Conservation (phyloP, 2,888 invertebrate genomes). For the Drosophila subquinaria region DNA sequence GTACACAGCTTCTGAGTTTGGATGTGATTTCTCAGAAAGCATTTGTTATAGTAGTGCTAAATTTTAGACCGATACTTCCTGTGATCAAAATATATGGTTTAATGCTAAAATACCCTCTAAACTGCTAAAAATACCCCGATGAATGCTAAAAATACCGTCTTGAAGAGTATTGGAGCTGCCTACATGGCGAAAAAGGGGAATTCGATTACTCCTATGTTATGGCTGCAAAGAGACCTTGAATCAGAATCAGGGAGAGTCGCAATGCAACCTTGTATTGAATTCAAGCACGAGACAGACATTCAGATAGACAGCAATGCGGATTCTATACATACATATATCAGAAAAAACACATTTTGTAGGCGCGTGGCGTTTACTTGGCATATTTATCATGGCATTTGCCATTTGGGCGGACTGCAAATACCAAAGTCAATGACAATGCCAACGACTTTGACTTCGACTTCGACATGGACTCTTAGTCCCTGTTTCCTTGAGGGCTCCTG, state of each 20-base stretch:
- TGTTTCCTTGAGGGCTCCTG: neutral
- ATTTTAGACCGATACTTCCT: no score
- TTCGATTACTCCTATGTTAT: neutral
- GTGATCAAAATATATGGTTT: no score
- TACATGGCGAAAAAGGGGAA: neutral
- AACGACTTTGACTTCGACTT: conserved; percentile 24
- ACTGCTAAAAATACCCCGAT: no score
- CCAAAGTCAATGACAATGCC: conserved; percentile 52
- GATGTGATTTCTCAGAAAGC: no score
- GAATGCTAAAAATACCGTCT: neutral
- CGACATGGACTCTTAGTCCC: conserved; percentile 7
- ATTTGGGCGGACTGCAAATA: conserved; percentile 39
- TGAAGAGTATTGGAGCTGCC: neutral
- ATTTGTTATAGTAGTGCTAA: no score
- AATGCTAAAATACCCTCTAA: no score
- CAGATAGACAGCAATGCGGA: conserved; percentile 28
- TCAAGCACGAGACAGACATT: conserved; percentile 8
- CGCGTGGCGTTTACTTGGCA: conserved; percentile 50
- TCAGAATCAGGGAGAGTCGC: neutral
- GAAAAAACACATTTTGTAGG: conserved; percentile 34
- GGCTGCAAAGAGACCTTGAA: conserved; percentile 7
- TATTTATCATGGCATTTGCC: conserved; percentile 62
- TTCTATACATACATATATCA: conserved; percentile 29
- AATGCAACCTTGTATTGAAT: conserved; percentile 31
- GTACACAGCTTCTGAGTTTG: no score